Conservation (phyloP, 2,113 vertebrate genomes). For the Mirounga angustirostris region DNA sequence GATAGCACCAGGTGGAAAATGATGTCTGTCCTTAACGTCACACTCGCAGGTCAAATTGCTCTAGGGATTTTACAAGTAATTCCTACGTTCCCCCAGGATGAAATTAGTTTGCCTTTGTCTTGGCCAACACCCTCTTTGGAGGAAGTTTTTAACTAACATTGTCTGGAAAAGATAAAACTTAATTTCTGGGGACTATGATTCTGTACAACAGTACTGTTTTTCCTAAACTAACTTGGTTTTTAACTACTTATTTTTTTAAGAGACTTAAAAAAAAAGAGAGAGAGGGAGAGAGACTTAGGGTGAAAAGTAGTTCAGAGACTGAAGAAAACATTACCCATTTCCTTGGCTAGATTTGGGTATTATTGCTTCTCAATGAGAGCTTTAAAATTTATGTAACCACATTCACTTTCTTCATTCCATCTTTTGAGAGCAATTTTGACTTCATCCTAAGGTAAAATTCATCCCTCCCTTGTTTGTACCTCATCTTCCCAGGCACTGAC, state of each 20-base stretch:
- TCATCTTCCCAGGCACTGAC: background rate
- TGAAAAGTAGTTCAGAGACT: background rate
- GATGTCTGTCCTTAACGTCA: background rate
- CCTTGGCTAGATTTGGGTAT: background rate
- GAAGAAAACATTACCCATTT: background rate
- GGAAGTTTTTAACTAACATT: background rate
- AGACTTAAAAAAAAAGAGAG: background rate
- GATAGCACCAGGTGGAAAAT: background rate
- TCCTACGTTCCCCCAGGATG: background rate
- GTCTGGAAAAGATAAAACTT: background rate
- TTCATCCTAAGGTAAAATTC: background rate
- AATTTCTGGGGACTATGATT: constrained; percentile 18
- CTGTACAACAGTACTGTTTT: background rate
- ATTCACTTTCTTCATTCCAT: background rate
- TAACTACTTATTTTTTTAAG: background rate
- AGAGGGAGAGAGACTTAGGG: background rate
- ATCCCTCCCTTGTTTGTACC: background rate
- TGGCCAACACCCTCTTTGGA: background rate
- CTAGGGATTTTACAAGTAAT: background rate
- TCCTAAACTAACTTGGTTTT: background rate
- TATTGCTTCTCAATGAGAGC: background rate
- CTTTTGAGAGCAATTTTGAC: background rate
- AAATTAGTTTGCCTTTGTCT: constrained; percentile 33
- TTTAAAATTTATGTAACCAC: background rate
- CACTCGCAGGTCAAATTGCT: background rate